Conservation (phyloP, 2,113 vertebrate genomes). For the Delphinus delphis region DNA sequence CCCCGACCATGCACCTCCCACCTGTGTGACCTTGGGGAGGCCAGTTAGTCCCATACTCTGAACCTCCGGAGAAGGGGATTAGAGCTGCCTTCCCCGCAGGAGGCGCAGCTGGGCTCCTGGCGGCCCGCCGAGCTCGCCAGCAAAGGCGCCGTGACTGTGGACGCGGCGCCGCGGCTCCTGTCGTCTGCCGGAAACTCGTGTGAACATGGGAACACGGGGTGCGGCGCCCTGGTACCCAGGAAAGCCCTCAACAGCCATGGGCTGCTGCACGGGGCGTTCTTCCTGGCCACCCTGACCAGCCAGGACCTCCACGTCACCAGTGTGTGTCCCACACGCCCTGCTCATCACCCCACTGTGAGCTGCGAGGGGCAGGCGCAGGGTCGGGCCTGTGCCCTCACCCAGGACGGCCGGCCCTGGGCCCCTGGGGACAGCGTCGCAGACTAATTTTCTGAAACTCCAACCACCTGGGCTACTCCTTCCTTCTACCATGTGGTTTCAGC, state of each 20-base stretch:
- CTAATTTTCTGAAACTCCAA: neutral
- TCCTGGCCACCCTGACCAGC: neutral
- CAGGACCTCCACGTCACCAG: neutral
- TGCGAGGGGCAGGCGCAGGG: neutral
- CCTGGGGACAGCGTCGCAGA: fast-evolving
- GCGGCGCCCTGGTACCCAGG: fast-evolving
- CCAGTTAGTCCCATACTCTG: neutral
- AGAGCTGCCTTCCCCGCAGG: fast-evolving
- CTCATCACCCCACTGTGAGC: neutral
- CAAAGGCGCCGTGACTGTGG: neutral
- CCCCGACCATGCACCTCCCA: too few relatives aligned
- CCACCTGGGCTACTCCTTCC: neutral
- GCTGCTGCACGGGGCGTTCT: neutral
- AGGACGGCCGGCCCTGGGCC: neutral
- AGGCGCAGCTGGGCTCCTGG: neutral
- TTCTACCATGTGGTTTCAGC: neutral
- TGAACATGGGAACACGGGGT: fast-evolving
- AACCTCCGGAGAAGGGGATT: neutral
- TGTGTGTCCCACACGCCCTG: too few relatives aligned
- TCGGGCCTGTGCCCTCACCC: too few relatives aligned
- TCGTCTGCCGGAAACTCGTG: neutral
- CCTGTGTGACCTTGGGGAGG: neutral
- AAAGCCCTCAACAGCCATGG: neutral
- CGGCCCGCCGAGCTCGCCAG: fast-evolving
- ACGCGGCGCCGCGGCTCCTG: fast-evolving